Evolutionary conservation across 2,888 invertebrate species (phyloP).

Genomic region (Thumatha senex): DNA sequence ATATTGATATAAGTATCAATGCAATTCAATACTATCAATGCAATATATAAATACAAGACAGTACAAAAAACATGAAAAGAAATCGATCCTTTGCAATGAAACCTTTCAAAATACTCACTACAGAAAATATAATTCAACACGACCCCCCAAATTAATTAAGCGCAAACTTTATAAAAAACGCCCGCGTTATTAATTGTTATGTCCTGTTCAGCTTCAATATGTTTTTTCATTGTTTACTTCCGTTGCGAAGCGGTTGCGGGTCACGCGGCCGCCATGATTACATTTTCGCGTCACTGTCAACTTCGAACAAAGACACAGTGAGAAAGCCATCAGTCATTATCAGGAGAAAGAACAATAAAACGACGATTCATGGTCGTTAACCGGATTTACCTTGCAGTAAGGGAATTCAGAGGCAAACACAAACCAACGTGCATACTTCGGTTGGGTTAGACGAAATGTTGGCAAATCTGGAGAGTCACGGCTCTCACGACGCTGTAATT

Average conservation of each 20-base stretch:
- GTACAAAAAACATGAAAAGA: too few species aligned
- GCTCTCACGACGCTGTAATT: slow-evolving; percentile 48
- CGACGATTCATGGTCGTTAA: slow-evolving; percentile 75
- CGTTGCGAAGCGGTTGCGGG: slow-evolving; percentile 29
- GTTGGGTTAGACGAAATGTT: slow-evolving; percentile 53
- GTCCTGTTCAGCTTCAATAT: slow-evolving; percentile 52
- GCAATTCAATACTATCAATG: too few species aligned
- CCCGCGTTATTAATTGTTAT: slow-evolving; percentile 45
- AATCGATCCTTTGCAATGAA: too few species aligned
- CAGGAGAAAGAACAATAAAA: slow-evolving; percentile 76
- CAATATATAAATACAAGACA: too few species aligned
- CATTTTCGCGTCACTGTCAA: slow-evolving; percentile 76
- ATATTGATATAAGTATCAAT: too few species aligned
- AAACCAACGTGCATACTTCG: slow-evolving; percentile 50
- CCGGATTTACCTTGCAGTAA: slow-evolving; percentile 64
- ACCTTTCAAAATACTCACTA: slow-evolving; percentile 1
- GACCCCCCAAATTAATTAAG: slow-evolving; percentile 19
- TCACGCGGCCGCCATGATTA: slow-evolving; percentile 62
- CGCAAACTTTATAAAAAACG: slow-evolving; percentile 29
- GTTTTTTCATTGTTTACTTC: slow-evolving; percentile 60
- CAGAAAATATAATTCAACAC: background rate
- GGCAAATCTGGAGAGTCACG: slow-evolving; percentile 57
- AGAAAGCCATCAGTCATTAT: slow-evolving; percentile 80
- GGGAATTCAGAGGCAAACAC: slow-evolving; percentile 45
- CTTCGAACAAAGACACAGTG: slow-evolving; percentile 73